A percentile compares a stretch with the other conserved stretches of the same genome.
These are phyloP conservation scores for Cenopis cana DNA, from an alignment of 2,888 invertebrate species.

Conservation along the genomic window DNA sequence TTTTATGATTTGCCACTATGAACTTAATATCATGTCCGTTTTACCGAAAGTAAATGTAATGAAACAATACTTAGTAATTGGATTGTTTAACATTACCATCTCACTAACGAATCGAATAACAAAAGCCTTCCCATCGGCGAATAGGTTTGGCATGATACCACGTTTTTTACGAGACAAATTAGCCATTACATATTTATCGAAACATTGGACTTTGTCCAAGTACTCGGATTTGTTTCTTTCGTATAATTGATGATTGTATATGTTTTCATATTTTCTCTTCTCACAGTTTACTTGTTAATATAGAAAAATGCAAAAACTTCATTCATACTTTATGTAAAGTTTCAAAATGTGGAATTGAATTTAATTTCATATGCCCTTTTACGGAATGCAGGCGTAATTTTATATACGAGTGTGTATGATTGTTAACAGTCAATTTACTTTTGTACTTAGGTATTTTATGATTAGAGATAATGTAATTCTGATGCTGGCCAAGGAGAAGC, in stretches of 20 bases:
- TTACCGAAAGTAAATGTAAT: constrained; percentile 13
- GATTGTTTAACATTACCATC: constrained; percentile 46
- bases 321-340: too few relatives aligned
- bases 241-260: constrained; percentile 7
- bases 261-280: not conserved
- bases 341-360: too few relatives aligned
- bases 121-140: constrained; percentile 51
- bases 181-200: constrained; percentile 55
- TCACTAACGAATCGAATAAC: constrained; percentile 52
- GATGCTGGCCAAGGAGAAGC: too few relatives aligned
- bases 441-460: too few relatives aligned
- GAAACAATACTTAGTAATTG: constrained; percentile 39
- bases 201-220: constrained; percentile 67
- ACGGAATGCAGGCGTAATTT: too few relatives aligned
- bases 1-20: too few relatives aligned
- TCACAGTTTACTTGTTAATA: not conserved
- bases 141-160: constrained; percentile 59
- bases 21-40: too few relatives aligned
- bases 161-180: constrained; percentile 61
- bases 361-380: too few relatives aligned
- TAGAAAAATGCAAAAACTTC: too few relatives aligned
- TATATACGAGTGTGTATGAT: too few relatives aligned
- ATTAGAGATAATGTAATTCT: too few relatives aligned
- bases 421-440: not conserved
- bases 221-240: constrained; percentile 45